Evolutionary conservation across 2,797 vertebrate species (phyloP).

Genomic region (Fistularia tabacaria): DNA sequence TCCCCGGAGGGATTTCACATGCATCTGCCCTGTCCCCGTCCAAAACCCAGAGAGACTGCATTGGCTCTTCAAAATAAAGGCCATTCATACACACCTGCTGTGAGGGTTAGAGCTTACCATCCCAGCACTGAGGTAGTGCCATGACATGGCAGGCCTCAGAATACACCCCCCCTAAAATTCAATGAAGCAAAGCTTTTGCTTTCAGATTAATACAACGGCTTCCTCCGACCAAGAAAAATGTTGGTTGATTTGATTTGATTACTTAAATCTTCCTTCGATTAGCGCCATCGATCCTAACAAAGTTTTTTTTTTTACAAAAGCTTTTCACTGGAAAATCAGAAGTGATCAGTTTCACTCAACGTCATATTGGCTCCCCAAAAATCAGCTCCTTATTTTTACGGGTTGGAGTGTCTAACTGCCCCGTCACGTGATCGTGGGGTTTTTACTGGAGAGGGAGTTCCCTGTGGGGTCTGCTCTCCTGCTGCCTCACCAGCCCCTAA

Average conservation of each 20-base stretch:
- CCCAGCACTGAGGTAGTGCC: conserved; percentile 31
- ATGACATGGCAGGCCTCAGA: conserved; percentile 24
- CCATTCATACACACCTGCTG: conserved; percentile 68
- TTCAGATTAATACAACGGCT: no score
- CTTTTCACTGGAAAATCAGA: no score
- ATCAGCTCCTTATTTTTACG: conserved; percentile 20
- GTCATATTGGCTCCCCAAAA: neutral
- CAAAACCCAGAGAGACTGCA: conserved; percentile 44
- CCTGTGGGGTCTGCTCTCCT: conserved; percentile 37
- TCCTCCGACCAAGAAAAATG: no score
- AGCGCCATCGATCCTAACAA: no score
- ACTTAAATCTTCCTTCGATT: neutral
- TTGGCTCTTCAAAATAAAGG: conserved; percentile 53
- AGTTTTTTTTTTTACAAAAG: no score
- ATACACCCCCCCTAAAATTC: neutral
- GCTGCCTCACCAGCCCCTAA: conserved; percentile 58
- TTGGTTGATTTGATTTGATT: neutral
- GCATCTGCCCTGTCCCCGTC: conserved; percentile 68
- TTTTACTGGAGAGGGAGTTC: conserved; percentile 45
- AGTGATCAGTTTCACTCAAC: neutral
- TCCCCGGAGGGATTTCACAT: conserved; percentile 60
- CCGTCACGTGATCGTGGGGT: conserved; percentile 24
- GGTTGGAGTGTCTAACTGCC: conserved; percentile 15
- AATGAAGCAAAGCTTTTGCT: no score
- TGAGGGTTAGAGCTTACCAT: conserved; percentile 65